These are phyloP conservation scores for Hormaphis cornu DNA, from an alignment of 1,140 invertebrate species.

Conservation along the genomic window DNA sequence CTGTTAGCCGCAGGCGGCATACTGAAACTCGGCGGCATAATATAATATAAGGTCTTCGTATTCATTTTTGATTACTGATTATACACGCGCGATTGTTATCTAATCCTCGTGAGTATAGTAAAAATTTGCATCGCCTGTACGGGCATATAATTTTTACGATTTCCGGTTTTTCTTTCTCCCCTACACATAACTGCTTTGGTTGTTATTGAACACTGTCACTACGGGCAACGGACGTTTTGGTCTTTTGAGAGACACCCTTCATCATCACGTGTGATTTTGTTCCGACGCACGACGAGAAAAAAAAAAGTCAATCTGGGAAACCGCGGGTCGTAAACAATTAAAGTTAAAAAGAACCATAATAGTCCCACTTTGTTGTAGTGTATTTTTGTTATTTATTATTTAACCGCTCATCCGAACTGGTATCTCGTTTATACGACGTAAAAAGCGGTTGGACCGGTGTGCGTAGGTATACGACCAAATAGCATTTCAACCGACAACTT, in stretches of 20 bases:
- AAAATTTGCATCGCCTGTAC: neutral
- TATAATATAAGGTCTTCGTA: neutral
- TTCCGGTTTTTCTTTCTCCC: constrained; percentile 15
- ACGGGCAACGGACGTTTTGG: constrained; percentile 22
- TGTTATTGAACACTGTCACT: constrained; percentile 24
- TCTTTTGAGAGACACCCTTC: constrained; percentile 9
- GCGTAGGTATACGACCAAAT: neutral
- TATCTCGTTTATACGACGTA: neutral
- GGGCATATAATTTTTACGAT: neutral
- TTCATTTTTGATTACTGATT: neutral
- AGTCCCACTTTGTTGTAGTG: neutral
- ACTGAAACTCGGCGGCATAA: no score
- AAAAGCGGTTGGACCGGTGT: neutral
- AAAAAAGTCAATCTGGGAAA: neutral
- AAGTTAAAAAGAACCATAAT: neutral
- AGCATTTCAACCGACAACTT: neutral
- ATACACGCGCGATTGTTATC: neutral
- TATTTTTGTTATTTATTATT: neutral
- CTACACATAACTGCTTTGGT: neutral
- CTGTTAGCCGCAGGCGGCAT: no score
- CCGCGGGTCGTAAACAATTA: constrained; percentile 16
- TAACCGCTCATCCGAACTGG: neutral
- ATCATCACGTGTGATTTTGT: neutral
- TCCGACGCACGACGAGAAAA: neutral
- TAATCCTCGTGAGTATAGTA: constrained; percentile 7